These are phyloP conservation scores for Ophioninae sp. DNA, from an alignment of 2,888 invertebrate species.

Conservation along the genomic window DNA sequence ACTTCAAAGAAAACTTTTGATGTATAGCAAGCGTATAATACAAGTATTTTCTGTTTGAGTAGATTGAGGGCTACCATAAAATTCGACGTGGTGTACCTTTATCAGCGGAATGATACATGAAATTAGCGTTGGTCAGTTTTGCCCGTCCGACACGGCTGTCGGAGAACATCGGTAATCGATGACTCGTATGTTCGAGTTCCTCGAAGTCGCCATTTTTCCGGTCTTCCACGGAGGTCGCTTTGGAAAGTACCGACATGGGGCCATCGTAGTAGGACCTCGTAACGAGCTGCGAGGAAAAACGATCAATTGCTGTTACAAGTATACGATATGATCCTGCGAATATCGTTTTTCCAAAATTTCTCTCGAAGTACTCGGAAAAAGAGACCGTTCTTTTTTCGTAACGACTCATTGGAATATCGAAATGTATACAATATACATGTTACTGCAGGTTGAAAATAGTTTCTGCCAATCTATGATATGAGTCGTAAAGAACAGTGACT, in stretches of 20 bases:
- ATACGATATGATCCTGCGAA: slow-evolving; percentile 9
- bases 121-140: slow-evolving; percentile 75
- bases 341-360: not conserved
- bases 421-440: no score
- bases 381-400: no score
- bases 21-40: no score
- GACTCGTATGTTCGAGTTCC: slow-evolving; percentile 72
- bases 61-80: not conserved
- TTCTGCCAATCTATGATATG: not conserved
- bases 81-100: slow-evolving; percentile 69
- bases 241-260: slow-evolving; percentile 71
- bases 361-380: not conserved
- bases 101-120: slow-evolving; percentile 78
- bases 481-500: slow-evolving; percentile 43
- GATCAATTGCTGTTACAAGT: not conserved
- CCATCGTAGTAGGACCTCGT: slow-evolving; percentile 76
- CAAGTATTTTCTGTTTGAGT: no score
- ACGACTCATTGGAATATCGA: no score
- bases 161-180: slow-evolving; percentile 73
- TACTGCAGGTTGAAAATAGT: not conserved
- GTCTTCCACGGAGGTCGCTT: slow-evolving; percentile 71
- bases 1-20: not conserved
- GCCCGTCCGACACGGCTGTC: slow-evolving; percentile 72
- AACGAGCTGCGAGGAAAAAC: slow-evolving; percentile 67
- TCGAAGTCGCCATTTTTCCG: slow-evolving; percentile 77